A percentile compares a stretch with the other conserved stretches of the same genome.
phyloP scores from a whole-genome alignment of 2,113 vertebrate genomes.

The Silurus meridionalis region DNA sequence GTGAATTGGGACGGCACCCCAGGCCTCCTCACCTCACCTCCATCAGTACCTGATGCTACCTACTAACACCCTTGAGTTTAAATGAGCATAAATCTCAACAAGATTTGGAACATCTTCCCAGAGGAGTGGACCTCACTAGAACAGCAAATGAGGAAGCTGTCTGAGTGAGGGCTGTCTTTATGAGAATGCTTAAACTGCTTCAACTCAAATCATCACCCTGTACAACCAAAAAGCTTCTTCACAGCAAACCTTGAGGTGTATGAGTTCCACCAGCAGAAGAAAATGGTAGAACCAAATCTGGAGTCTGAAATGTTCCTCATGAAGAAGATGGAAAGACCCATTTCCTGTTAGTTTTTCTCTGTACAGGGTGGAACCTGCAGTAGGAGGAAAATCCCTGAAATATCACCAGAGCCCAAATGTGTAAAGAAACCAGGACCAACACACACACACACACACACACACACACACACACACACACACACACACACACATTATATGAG shows the following conservation, averaged over 20 bases:
- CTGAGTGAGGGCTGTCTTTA: no score
- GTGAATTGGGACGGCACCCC: no score
- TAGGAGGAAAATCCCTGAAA: background rate
- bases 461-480: slow-evolving; percentile 43
- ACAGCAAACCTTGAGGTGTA: background rate
- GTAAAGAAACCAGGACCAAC: background rate
- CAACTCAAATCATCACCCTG: background rate
- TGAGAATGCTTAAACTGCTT: background rate
- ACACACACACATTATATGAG: slow-evolving; percentile 27
- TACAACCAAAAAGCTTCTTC: background rate
- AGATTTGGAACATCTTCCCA: no score
- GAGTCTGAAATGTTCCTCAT: background rate
- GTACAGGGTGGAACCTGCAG: background rate
- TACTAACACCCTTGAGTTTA: no score
- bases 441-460: slow-evolving; percentile 30
- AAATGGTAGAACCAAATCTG: background rate
- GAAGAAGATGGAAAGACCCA: background rate
- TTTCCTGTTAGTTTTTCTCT: slow-evolving; percentile 4
- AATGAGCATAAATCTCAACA: no score
- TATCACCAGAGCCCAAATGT: background rate
- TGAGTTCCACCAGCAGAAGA: background rate
- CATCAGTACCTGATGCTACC: no score
- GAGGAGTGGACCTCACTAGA: no score
- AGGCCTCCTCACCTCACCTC: no score
- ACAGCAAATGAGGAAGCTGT: no score